A percentile compares a stretch with the other conserved stretches of the same genome.
phyloP scores from a whole-genome alignment of 2,888 invertebrate genomes.

The Machimus rusticus region DNA sequence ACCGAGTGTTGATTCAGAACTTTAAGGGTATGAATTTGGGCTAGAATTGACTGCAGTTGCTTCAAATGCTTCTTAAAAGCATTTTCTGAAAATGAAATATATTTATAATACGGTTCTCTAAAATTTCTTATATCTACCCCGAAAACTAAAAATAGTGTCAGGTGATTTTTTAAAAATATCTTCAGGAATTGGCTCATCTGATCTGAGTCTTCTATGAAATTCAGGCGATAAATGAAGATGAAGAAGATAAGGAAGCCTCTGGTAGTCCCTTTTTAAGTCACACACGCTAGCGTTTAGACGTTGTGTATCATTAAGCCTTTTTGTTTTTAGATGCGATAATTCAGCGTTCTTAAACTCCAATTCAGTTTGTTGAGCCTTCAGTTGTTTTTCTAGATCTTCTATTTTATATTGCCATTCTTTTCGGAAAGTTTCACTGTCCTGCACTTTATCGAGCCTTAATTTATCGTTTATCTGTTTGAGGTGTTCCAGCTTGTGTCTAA shows the following conservation, averaged over 20 bases:
- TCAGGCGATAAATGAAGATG: not conserved
- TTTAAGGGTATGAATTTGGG: slow-evolving; percentile 12
- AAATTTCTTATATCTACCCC: slow-evolving; percentile 12
- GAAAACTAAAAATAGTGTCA: slow-evolving; percentile 6
- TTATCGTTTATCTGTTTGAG: slow-evolving; percentile 44
- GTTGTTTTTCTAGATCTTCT: slow-evolving; percentile 44
- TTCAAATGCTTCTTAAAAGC: slow-evolving; percentile 32
- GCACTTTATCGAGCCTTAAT: slow-evolving; percentile 44
- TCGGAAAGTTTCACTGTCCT: slow-evolving; percentile 42
- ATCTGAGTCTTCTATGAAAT: not conserved
- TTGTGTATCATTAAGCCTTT: slow-evolving; percentile 44
- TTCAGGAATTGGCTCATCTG: not conserved
- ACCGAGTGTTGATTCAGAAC: not conserved
- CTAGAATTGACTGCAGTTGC: slow-evolving; percentile 35
- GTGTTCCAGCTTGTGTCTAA: slow-evolving; percentile 46
- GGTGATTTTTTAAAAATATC: slow-evolving; percentile 8
- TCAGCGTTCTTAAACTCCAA: slow-evolving; percentile 48
- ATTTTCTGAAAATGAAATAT: slow-evolving; percentile 21
- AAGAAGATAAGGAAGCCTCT: not conserved
- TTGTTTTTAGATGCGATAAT: slow-evolving; percentile 43
- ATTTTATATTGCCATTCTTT: slow-evolving; percentile 48
- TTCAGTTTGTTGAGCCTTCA: slow-evolving; percentile 44
- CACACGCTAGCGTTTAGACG: not conserved
- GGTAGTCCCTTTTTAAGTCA: not conserved
- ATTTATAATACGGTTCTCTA: not conserved